Evolutionary conservation across 2,113 vertebrate genomes (phyloP), one percentile per base, ranked within the genome.

Genomic region (Paracanthobrama guichenoti): DNA sequence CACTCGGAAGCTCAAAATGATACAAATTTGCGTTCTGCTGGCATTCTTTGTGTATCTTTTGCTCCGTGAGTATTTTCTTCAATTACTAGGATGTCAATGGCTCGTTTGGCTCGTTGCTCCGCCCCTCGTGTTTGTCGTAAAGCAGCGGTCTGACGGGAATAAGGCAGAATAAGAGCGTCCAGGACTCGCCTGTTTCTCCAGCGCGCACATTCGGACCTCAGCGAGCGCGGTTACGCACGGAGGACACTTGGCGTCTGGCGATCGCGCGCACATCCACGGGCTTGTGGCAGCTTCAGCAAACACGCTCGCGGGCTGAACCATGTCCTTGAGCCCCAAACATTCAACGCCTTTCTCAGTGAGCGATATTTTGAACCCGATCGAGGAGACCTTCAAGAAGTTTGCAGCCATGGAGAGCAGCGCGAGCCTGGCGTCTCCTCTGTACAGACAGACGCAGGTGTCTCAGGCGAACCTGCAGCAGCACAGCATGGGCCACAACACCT

Each of bases 241-340:
- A 84, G 66, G 80, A 76, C 59, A 88, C 88, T 82, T 86, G 89
- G 84, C 83, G 87, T 86, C 90, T 89, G 90, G 92, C 90, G 87
- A 86, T 90, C 86, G 88, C 80, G 82, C 84, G 84, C 88, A 16
- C 42, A 88, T 82, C 86, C 77, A 78, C 86, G 79, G 90, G 81
- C 88, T 89, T 84, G 90, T 88, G 87, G 81, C 87, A 86, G 84
- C 84, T 86, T 88, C 89, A 76, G 85, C 90, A 88, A 81, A 85
- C 88, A 81, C 86, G 87, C 89, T 93, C 89, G 90, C 74, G 90
- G 92, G 89, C 93, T 92, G 91, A 92, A 96, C 91, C 95, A 97
- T 98, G 97, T 97, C 96, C 94, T 94, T 96, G 92, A 97, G 97
- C 95, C 97, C 97, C 85, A 97, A 96, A 89, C 95, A 96, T 93